Evolutionary conservation across 1,140 invertebrate species (phyloP).

Genomic region (Bombus terrestris): DNA sequence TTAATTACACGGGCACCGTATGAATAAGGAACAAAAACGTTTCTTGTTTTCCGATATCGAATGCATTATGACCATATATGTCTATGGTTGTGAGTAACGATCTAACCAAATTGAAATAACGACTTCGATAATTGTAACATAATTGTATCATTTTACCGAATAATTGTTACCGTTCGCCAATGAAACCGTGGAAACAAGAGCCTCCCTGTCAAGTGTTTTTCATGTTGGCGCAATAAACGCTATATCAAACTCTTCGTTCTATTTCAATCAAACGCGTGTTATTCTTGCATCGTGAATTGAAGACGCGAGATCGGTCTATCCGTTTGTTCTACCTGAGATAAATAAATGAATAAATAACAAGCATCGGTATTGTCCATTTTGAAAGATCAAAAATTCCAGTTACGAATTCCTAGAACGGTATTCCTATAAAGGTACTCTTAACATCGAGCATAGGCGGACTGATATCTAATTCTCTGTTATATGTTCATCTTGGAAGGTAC

Average conservation of each 20-base stretch:
- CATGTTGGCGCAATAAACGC: not conserved
- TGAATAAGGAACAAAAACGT: not conserved
- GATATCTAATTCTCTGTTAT: conserved; percentile 27
- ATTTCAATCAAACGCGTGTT: not conserved
- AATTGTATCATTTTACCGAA: not conserved
- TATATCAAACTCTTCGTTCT: not conserved
- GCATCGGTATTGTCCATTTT: too few species aligned
- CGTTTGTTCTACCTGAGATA: not conserved
- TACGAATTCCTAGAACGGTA: not conserved
- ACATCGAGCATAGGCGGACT: not conserved
- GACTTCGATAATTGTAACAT: too few species aligned
- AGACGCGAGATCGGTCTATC: not conserved
- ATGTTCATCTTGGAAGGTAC: not conserved
- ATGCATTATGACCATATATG: not conserved
- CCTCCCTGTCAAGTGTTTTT: not conserved
- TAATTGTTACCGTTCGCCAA: not conserved
- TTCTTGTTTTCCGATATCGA: not conserved
- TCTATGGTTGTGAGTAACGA: not conserved
- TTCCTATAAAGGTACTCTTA: not conserved
- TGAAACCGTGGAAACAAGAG: not conserved
- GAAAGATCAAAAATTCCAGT: not conserved
- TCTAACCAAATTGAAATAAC: not conserved
- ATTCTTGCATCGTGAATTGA: not conserved
- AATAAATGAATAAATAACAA: not conserved
- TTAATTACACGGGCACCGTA: not conserved